Evolutionary conservation across 1,140 invertebrate genomes (phyloP), one percentile per base, ranked within the genome.

Genomic region (Battus philenor): DNA sequence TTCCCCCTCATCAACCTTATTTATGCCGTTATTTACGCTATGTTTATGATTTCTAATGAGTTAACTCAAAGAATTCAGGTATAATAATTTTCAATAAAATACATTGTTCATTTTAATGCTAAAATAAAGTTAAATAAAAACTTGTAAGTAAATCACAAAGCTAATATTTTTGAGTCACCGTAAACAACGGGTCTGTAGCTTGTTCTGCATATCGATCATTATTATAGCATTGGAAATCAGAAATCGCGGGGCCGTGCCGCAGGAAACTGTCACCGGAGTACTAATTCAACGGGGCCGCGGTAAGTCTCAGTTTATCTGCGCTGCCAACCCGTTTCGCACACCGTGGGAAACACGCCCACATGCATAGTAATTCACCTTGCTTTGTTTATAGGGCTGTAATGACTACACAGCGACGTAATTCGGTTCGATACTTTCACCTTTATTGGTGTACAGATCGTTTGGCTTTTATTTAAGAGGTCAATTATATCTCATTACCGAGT

Each of bases 291-390:
- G 45, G 61, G 57, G 57, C 68, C 61, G 65, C 68, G 66, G 63
- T 60, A 59, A 62, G 64, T 77, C 71, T 70, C 65, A 76, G 69
- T 70, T 78, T 82, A 78, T 77, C 79, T 71, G 53, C 50, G 48
- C 5, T 36, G 33, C 38, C 50, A 72, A 79, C 79, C 73, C 75
- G 79, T 83, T 83, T 77, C 44, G 79, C 76, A 68, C 53, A 60
- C 64, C 80, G 80, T 81, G 80, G 80, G 79, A 81, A 82, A 65
- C 54, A 63, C 63, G 59, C 66, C 63, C 50, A 66, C 73, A 70
- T 55, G 57, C 67, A 67, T 65, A 72, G 70, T 68, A 61, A 72
- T 68, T 69, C 58, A 74, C 61, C 50, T 68, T 63, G 68, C 52
- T 70, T 74, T 66, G 69, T 76, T 65, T 70, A 72, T 68, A 78